Conservation (phyloP, 2,797 vertebrate species). For the Toxotes lorentzi region DNA sequence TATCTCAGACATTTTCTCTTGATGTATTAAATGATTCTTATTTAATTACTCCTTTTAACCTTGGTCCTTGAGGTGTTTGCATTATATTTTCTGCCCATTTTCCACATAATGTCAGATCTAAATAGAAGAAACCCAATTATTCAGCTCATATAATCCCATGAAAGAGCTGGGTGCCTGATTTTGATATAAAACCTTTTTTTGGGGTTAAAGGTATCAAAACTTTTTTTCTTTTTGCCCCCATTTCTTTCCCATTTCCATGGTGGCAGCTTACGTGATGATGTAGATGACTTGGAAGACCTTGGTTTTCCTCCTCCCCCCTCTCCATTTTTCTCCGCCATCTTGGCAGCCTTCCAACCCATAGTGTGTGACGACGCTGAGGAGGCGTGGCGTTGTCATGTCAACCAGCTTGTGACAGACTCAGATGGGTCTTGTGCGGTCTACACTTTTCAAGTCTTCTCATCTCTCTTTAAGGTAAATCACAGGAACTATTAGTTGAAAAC, state of each 20-base stretch:
- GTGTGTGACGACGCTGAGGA: conserved; percentile 96
- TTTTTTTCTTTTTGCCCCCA: conserved; percentile 42
- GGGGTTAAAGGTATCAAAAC: conserved; percentile 43
- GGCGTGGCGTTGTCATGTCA: conserved; percentile 96
- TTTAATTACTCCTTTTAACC: neutral
- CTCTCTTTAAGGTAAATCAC: conserved; percentile 92
- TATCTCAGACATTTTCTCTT: neutral
- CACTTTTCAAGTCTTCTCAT: conserved; percentile 98
- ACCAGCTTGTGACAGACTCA: conserved; percentile 94
- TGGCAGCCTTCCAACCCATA: conserved; percentile 95
- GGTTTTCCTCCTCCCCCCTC: conserved; percentile 94
- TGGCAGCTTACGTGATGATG: conserved; percentile 91
- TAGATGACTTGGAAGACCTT: conserved; percentile 87
- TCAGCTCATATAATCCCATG: neutral
- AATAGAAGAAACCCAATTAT: neutral
- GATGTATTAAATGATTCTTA: neutral
- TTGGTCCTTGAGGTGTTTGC: neutral
- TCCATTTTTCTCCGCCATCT: conserved; percentile 97
- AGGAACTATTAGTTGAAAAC: neutral
- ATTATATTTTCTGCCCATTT: neutral
- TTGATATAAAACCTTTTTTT: conserved; percentile 9
- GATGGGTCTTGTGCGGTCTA: conserved; percentile 98
- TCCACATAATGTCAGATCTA: neutral
- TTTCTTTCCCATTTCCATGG: conserved; percentile 47
- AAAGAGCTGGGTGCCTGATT: conserved; percentile 15